Conservation (phyloP, 1,140 invertebrate species). For the Triops longicaudatus region DNA sequence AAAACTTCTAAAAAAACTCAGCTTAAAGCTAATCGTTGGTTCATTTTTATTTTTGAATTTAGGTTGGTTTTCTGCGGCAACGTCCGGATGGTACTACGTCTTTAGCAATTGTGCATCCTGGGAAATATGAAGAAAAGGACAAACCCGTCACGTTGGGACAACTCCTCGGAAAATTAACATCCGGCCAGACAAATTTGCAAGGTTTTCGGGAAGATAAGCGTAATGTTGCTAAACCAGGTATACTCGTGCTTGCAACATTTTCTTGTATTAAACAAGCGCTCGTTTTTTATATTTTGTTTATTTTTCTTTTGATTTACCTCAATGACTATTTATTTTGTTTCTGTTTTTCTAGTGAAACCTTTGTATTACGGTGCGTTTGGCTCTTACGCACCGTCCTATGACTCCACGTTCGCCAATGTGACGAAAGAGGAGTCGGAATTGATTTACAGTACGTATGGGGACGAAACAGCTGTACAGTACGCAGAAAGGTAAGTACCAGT, state of each 20-base stretch:
- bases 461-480: conserved; percentile 77
- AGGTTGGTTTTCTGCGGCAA: conserved; percentile 73
- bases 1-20: neutral
- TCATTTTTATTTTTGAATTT: conserved; percentile 27
- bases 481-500: conserved; percentile 54
- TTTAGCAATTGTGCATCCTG: conserved; percentile 74
- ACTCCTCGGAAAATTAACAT: conserved; percentile 39
- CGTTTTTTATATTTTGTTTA: no score
- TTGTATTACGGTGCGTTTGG: conserved; percentile 90
- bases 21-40: no score
- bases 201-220: conserved; percentile 79
- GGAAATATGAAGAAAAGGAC: conserved; percentile 56
- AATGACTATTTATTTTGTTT: conserved; percentile 18
- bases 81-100: conserved; percentile 76
- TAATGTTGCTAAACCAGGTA: conserved; percentile 70
- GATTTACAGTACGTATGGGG: conserved; percentile 82
- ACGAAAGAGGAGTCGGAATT: conserved; percentile 89
- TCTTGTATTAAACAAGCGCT: no score
- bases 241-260: conserved; percentile 24
- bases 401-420: conserved; percentile 89
- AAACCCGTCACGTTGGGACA: conserved; percentile 68
- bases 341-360: conserved; percentile 59
- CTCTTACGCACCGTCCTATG: conserved; percentile 88
- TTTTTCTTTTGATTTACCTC: conserved; percentile 16
- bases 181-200: conserved; percentile 48